phyloP scores from a whole-genome alignment of 2,888 invertebrate genomes.

The Trichacis sp. region DNA sequence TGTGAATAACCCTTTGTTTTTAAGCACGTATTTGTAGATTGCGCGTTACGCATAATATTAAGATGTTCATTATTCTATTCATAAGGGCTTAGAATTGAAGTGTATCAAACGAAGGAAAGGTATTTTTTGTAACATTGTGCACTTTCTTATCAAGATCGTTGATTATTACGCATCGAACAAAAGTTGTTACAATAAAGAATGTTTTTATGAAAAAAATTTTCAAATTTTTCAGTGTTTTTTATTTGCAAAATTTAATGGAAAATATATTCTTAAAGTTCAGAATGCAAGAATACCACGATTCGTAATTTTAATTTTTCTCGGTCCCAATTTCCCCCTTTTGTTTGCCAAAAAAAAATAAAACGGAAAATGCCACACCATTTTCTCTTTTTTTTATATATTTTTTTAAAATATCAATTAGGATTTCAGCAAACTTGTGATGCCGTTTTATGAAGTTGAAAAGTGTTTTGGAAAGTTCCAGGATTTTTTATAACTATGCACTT shows the following conservation, averaged over 20 bases:
- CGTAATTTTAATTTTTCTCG: too few species aligned
- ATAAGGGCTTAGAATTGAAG: background rate
- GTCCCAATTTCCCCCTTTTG: too few species aligned
- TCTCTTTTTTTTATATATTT: background rate
- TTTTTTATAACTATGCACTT: too few species aligned
- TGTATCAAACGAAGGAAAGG: background rate
- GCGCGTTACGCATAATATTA: too few species aligned
- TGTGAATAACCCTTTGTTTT: background rate
- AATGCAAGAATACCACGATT: too few species aligned
- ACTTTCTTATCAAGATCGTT: background rate
- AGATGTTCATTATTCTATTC: too few species aligned
- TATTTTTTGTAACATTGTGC: background rate
- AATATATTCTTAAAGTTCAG: too few species aligned
- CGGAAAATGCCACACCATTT: background rate
- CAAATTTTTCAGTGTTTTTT: too few species aligned
- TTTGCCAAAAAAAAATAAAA: background rate
- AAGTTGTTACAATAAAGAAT: conserved; percentile 5
- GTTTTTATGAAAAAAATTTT: conserved; percentile 4
- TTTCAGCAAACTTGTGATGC: background rate
- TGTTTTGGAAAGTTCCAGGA: too few species aligned
- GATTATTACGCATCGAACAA: background rate
- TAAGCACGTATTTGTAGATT: too few species aligned
- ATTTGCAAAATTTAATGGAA: too few species aligned
- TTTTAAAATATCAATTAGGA: background rate
- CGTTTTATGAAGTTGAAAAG: background rate